Percentiles rank a stretch among this genome's conserved stretches.
phyloP scores from a whole-genome alignment of 2,113 vertebrate genomes.

The Xenopus borealis region DNA sequence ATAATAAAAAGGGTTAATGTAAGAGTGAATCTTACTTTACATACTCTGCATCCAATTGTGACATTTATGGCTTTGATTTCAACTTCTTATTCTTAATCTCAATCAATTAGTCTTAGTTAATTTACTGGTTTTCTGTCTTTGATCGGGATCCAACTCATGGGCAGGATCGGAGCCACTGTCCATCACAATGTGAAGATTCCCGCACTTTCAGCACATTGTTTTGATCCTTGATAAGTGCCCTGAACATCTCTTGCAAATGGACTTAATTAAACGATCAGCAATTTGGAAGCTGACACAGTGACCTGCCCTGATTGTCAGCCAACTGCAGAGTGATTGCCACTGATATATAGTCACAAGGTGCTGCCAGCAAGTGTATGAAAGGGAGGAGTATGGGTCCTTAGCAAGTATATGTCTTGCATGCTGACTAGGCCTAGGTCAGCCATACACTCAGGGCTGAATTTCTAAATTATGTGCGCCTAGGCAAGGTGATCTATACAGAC shows the following conservation, averaged over 20 bases:
- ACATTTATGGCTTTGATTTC: slow-evolving; percentile 12
- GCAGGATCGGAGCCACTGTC: slow-evolving; percentile 9
- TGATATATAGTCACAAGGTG: too few relatives aligned
- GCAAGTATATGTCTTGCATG: too few relatives aligned
- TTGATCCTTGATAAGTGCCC: slow-evolving; percentile 8
- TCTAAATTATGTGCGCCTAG: too few relatives aligned
- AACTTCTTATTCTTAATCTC: too few relatives aligned
- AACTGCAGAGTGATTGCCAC: not conserved
- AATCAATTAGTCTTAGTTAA: slow-evolving; percentile 27
- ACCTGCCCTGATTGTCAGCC: not conserved
- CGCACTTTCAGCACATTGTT: slow-evolving; percentile 1
- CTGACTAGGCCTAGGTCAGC: too few relatives aligned
- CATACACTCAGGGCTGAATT: too few relatives aligned
- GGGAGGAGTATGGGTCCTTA: too few relatives aligned
- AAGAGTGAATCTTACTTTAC: slow-evolving; percentile 8
- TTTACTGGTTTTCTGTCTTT: not conserved
- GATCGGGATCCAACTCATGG: not conserved
- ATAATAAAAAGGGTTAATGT: not conserved
- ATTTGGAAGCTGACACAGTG: slow-evolving; percentile 2
- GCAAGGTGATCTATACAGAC: too few relatives aligned
- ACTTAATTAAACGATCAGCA: slow-evolving; percentile 26
- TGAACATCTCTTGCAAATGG: slow-evolving; percentile 17
- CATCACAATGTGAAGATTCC: not conserved
- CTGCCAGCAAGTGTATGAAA: not conserved
- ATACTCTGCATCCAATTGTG: not conserved